Percentiles rank a stretch among this genome's conserved stretches.
These are phyloP conservation scores for Tringa solitaria DNA, from an alignment of 2,113 vertebrate species.

Conservation along the genomic window DNA sequence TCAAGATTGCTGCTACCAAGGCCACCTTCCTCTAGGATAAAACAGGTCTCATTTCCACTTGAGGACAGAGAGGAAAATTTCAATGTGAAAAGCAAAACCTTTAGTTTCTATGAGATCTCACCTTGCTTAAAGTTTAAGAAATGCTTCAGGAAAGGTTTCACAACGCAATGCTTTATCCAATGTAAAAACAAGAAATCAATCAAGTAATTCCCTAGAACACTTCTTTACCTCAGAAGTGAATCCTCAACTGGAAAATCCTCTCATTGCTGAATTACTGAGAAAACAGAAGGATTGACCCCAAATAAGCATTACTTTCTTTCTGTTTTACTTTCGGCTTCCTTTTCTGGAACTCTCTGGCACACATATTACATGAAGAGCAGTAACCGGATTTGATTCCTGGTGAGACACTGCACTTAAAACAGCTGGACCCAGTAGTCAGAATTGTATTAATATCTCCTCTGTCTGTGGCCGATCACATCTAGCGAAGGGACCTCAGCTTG, in stretches of 20 bases:
- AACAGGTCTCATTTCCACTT: neutral
- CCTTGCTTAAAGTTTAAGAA: neutral
- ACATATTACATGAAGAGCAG: neutral
- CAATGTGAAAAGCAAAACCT: neutral
- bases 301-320: neutral
- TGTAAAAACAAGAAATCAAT: neutral
- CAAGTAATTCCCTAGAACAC: neutral
- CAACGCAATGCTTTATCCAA: neutral
- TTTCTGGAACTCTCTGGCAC: neutral
- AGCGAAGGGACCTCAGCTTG: neutral
- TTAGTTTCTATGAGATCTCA: neutral
- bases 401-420: rapidly evolving
- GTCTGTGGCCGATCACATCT: neutral
- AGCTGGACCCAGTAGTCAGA: rapidly evolving
- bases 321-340: neutral
- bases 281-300: neutral
- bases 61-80: neutral
- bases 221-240: neutral
- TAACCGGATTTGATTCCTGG: neutral
- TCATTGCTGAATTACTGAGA: neutral
- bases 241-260: neutral
- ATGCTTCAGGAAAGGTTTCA: neutral
- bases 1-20: neutral
- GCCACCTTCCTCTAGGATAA: neutral
- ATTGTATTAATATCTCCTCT: neutral